These are phyloP conservation scores for Rhea pennata DNA, from an alignment of 2,113 vertebrate genomes.

Conservation along the genomic window DNA sequence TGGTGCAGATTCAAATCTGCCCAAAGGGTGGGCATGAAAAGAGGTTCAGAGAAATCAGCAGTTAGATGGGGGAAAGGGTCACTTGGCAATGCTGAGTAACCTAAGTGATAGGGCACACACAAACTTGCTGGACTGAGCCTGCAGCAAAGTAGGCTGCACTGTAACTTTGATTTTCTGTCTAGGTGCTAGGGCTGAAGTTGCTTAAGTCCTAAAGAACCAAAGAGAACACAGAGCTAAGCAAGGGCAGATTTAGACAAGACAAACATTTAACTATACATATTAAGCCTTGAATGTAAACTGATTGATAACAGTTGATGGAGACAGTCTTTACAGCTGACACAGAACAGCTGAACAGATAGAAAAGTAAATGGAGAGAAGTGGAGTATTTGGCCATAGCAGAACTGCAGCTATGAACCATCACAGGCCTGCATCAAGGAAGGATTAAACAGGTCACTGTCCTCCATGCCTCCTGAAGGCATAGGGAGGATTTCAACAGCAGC, in stretches of 20 bases:
- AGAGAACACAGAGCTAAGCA: not conserved
- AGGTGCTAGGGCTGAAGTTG: not conserved
- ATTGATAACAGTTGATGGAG: not conserved
- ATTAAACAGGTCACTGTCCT: not conserved
- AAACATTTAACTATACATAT: not conserved
- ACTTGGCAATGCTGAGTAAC: not conserved
- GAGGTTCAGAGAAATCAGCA: rapidly evolving
- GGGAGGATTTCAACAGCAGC: not conserved
- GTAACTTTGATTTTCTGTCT: not conserved
- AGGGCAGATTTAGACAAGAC: not conserved
- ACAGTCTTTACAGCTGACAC: not conserved
- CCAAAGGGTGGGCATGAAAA: not conserved
- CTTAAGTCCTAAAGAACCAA: not conserved
- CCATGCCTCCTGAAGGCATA: not conserved
- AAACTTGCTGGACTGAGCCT: not conserved
- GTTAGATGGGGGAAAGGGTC: not conserved
- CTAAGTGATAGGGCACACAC: not conserved
- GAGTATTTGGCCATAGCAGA: not conserved
- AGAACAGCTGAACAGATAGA: not conserved
- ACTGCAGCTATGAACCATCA: not conserved
- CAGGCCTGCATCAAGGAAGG: not conserved
- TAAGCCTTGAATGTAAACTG: not conserved
- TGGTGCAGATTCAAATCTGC: not conserved
- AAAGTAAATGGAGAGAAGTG: not conserved
- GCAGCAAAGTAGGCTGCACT: not conserved